Conservation (phyloP, 2,888 invertebrate genomes). For the Agrypnus murinus region DNA sequence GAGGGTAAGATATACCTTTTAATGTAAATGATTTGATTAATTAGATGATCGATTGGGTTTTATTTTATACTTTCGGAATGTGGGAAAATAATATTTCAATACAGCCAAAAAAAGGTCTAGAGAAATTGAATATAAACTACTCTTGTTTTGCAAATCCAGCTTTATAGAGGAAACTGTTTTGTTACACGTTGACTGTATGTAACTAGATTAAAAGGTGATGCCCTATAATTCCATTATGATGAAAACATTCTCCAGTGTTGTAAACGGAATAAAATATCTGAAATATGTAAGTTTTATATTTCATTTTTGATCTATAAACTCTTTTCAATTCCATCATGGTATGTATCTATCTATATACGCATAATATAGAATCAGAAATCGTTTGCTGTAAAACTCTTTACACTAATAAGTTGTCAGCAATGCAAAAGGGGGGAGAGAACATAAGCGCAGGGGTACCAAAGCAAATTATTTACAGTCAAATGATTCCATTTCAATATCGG, state of each 20-base stretch:
- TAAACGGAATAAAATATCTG: background rate
- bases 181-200: background rate
- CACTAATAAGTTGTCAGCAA: constrained; percentile 67
- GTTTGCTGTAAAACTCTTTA: constrained; percentile 57
- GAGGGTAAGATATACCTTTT: too few relatives aligned
- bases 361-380: too few relatives aligned
- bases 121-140: too few relatives aligned
- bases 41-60: too few relatives aligned
- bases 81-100: too few relatives aligned
- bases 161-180: too few relatives aligned
- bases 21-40: too few relatives aligned
- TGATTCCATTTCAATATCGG: constrained; percentile 82
- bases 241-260: background rate
- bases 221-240: constrained; percentile 33
- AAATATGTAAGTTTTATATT: background rate
- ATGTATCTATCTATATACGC: constrained; percentile 42
- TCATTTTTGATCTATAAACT: background rate
- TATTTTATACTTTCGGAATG: too few relatives aligned
- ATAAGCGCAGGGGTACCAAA: constrained; percentile 72
- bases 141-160: too few relatives aligned
- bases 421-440: constrained; percentile 52
- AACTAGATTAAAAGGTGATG: constrained; percentile 45
- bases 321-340: constrained; percentile 29
- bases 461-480: constrained; percentile 83
- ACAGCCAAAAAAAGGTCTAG: too few relatives aligned